phyloP scores from a whole-genome alignment of 2,797 vertebrate genomes.

The Rhynchonycteris naso region DNA sequence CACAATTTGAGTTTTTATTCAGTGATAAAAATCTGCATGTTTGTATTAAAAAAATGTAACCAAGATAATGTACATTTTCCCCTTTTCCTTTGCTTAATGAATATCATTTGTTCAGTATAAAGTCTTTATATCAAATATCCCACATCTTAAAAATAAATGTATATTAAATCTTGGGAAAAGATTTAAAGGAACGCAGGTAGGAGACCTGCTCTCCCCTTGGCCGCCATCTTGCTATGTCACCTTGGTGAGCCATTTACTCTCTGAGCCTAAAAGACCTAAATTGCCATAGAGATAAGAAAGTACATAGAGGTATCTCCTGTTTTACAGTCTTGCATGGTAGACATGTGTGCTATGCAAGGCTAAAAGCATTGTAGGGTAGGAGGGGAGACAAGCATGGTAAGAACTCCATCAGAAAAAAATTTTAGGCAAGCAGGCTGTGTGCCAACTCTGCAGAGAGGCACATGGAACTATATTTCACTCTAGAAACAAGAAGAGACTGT shows the following conservation, averaged over 20 bases:
- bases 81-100: constrained; percentile 95
- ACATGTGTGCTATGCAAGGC: background rate
- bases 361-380: background rate
- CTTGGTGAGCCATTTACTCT: background rate
- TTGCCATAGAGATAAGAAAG: background rate
- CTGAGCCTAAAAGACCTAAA: background rate
- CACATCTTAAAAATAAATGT: constrained; percentile 98
- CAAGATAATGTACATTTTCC: constrained; percentile 96
- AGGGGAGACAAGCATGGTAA: background rate
- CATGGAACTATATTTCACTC: background rate
- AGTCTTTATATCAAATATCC: constrained; percentile 98
- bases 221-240: background rate
- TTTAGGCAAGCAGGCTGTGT: background rate
- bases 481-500: background rate
- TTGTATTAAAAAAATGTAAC: constrained; percentile 98
- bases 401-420: background rate
- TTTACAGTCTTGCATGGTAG: background rate
- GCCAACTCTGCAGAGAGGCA: background rate
- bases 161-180: constrained; percentile 97
- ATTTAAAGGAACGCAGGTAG: constrained; percentile 78
- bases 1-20: constrained; percentile 93
- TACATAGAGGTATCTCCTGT: background rate
- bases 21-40: constrained; percentile 96
- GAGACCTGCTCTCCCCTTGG: background rate
- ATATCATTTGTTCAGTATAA: constrained; percentile 99